Evolutionary conservation across 1,140 invertebrate species (phyloP).

Genomic region (Drosophila lacteicornis): DNA sequence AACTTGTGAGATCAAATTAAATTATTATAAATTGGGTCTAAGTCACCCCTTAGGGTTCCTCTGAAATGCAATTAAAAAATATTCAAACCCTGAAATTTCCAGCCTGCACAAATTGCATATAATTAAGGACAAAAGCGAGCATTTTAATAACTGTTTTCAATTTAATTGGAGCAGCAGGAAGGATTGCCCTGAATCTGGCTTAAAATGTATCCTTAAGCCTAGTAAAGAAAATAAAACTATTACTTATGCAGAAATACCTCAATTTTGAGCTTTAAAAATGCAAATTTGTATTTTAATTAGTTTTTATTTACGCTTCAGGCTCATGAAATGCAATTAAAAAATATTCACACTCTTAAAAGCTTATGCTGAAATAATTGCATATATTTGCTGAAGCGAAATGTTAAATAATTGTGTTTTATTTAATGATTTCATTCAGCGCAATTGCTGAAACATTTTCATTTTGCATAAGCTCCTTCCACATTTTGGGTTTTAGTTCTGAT

Average conservation of each 20-base stretch:
- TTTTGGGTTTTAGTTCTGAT: too few species aligned
- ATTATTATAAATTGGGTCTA: not conserved
- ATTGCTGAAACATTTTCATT: not conserved
- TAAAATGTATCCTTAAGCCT: not conserved
- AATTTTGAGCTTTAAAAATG: not conserved
- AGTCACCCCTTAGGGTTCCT: not conserved
- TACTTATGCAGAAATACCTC: not conserved
- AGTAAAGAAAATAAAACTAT: not conserved
- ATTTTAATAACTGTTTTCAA: not conserved
- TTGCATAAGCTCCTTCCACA: not conserved
- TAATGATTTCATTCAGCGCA: not conserved
- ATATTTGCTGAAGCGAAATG: conserved; percentile 3
- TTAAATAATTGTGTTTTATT: conserved; percentile 21
- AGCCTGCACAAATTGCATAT: conserved; percentile 16
- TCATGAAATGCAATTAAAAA: conserved; percentile 21
- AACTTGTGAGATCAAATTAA: not conserved
- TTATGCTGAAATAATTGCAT: conserved; percentile 13
- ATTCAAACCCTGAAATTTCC: not conserved
- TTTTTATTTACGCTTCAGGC: not conserved
- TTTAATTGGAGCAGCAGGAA: conserved; percentile 1
- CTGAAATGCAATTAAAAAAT: conserved; percentile 16
- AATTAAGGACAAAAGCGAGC: not conserved
- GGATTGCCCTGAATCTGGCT: not conserved
- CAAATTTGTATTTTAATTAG: not conserved
- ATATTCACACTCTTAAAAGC: conserved; percentile 14